Evolutionary conservation across 2,113 vertebrate species (phyloP).

Genomic region (Cephalopterus ornatus): DNA sequence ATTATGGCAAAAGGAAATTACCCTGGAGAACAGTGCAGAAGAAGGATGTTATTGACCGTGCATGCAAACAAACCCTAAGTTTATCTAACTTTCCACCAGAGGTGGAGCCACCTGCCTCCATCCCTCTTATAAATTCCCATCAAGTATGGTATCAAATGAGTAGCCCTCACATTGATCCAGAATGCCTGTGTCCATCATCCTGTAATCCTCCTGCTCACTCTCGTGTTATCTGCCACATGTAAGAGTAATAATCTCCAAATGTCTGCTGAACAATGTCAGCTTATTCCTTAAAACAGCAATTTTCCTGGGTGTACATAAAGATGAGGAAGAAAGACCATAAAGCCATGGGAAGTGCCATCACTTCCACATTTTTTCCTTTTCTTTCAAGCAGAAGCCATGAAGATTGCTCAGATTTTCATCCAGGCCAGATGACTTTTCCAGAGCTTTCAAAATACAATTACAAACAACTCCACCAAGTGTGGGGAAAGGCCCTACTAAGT

Average conservation of each 20-base stretch:
- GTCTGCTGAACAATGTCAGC: not conserved
- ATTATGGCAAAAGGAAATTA: not conserved
- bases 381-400: not conserved
- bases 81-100: not conserved
- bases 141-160: not conserved
- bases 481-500: not conserved
- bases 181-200: not conserved
- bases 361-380: not conserved
- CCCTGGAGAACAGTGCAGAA: not conserved
- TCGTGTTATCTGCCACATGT: not conserved
- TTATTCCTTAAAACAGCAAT: not conserved
- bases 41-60: not conserved
- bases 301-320: not conserved
- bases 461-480: not conserved
- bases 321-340: not conserved
- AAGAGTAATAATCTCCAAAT: not conserved
- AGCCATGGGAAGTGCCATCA: fast-evolving
- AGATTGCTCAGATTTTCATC: not conserved
- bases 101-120: not conserved
- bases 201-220: not conserved
- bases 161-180: not conserved
- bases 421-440: not conserved
- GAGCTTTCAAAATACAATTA: not conserved
- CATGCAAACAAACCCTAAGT: not conserved
- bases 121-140: not conserved